Conservation (phyloP, 2,888 invertebrate species). For the Drosophila niveifrons region DNA sequence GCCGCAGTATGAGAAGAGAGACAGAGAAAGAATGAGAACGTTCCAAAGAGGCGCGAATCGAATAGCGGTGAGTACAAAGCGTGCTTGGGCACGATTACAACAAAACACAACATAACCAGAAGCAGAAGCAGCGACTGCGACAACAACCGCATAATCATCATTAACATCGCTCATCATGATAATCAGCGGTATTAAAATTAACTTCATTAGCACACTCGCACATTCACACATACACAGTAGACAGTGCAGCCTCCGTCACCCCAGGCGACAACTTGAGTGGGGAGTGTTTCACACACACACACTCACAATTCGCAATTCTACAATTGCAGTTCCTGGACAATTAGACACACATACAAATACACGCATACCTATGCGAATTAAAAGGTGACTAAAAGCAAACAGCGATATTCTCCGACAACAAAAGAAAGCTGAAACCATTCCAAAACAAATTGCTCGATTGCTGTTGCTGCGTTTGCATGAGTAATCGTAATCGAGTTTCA, state of each 20-base stretch:
- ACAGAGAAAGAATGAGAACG: slow-evolving; percentile 27
- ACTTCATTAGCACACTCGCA: slow-evolving; percentile 50
- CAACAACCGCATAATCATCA: slow-evolving; percentile 42
- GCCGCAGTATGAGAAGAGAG: slow-evolving; percentile 3
- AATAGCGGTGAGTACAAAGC: slow-evolving; percentile 71
- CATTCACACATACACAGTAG: background rate
- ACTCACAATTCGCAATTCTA: slow-evolving; percentile 12
- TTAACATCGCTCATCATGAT: slow-evolving; percentile 43
- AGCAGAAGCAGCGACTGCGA: slow-evolving; percentile 15
- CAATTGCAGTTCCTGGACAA: slow-evolving; percentile 48
- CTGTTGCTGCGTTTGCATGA: slow-evolving; percentile 42
- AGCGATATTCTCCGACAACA: slow-evolving; percentile 22
- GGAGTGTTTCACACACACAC: slow-evolving; percentile 43
- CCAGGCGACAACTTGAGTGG: slow-evolving; percentile 3
- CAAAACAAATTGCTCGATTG: slow-evolving; percentile 27
- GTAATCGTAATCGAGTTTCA: slow-evolving; percentile 67
- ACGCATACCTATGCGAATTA: background rate
- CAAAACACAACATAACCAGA: slow-evolving; percentile 14
- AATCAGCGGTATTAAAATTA: slow-evolving; percentile 69
- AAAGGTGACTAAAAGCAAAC: slow-evolving; percentile 54
- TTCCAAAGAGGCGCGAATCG: slow-evolving; percentile 18
- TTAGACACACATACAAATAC: slow-evolving; percentile 13
- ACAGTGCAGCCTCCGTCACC: slow-evolving; percentile 19
- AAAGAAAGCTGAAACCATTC: slow-evolving; percentile 37
- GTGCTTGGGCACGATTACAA: slow-evolving; percentile 20